Evolutionary conservation across 2,797 vertebrate species (phyloP).

Genomic region (Hephaestus fuliginosus): DNA sequence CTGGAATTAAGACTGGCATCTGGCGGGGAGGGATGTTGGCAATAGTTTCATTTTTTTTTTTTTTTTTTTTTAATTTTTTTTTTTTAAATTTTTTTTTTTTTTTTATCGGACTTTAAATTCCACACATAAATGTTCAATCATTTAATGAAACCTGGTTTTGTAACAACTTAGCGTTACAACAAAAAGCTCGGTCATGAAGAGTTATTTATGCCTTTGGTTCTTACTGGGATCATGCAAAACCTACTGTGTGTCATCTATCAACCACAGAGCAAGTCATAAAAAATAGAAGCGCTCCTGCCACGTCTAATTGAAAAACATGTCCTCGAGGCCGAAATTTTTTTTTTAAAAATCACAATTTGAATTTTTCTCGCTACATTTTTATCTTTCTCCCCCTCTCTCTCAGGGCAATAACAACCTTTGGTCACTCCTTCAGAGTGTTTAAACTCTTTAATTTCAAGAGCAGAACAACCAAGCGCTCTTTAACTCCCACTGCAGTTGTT

Average conservation of each 20-base stretch:
- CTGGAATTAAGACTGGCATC: conserved; percentile 64
- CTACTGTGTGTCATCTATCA: conserved; percentile 29
- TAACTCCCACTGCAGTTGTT: conserved; percentile 9
- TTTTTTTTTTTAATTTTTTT: not conserved
- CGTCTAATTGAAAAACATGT: conserved; percentile 62
- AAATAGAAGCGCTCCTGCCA: conserved; percentile 16
- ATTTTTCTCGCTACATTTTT: conserved; percentile 48
- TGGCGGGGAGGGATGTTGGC: conserved; percentile 5
- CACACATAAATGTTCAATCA: conserved; percentile 11
- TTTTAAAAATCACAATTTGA: conserved; percentile 53
- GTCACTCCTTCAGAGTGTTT: conserved; percentile 39
- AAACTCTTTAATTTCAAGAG: conserved; percentile 42
- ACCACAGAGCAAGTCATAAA: conserved; percentile 15
- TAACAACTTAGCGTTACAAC: not conserved
- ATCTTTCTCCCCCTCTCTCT: conserved; percentile 28
- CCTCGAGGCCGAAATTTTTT: conserved; percentile 36
- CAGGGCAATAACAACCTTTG: conserved; percentile 46
- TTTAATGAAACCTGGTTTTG: conserved; percentile 8
- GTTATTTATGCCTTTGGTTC: conserved; percentile 22
- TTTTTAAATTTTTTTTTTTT: too few relatives aligned
- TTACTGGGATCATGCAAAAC: conserved; percentile 23
- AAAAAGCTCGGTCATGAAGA: conserved; percentile 29
- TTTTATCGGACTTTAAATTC: conserved; percentile 2
- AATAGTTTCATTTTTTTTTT: not conserved
- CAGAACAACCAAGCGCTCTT: not conserved